Evolutionary conservation across 2,797 vertebrate genomes (phyloP).

Genomic region (Micromesistius poutassou): DNA sequence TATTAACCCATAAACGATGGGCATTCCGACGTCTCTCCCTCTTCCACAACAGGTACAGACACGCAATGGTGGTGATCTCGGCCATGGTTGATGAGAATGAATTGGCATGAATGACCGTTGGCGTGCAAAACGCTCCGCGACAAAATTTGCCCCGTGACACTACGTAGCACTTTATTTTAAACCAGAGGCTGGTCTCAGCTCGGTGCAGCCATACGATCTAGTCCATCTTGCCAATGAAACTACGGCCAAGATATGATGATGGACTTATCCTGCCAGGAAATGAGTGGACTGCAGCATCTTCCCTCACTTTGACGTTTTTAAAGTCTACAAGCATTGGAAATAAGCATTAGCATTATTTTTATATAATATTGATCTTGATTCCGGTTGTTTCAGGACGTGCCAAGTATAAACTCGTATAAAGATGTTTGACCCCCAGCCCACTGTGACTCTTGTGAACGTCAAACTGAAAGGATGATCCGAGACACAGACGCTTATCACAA

Average conservation of each 20-base stretch:
- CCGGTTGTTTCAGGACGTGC: background rate
- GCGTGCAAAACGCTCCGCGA: too few species aligned
- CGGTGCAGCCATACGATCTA: background rate
- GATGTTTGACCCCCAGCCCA: background rate
- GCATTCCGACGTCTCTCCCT: too few species aligned
- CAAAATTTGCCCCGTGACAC: too few species aligned
- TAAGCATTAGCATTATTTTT: background rate
- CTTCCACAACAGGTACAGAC: too few species aligned
- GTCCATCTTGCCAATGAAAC: background rate
- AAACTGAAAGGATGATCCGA: slow-evolving; percentile 34
- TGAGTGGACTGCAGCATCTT: background rate
- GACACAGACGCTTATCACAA: slow-evolving; percentile 42
- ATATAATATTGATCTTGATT: background rate
- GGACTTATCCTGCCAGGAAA: background rate
- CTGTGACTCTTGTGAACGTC: slow-evolving; percentile 28
- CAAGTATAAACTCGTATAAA: background rate
- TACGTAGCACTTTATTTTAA: background rate
- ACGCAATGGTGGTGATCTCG: too few species aligned
- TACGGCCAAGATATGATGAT: background rate
- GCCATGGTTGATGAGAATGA: too few species aligned
- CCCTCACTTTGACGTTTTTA: background rate
- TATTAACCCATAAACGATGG: too few species aligned
- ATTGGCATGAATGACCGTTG: too few species aligned
- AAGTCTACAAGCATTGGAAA: background rate
- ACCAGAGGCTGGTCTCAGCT: background rate